These are phyloP conservation scores for Chrysotoxum bicinctum DNA, from an alignment of 2,888 invertebrate species.

Conservation along the genomic window DNA sequence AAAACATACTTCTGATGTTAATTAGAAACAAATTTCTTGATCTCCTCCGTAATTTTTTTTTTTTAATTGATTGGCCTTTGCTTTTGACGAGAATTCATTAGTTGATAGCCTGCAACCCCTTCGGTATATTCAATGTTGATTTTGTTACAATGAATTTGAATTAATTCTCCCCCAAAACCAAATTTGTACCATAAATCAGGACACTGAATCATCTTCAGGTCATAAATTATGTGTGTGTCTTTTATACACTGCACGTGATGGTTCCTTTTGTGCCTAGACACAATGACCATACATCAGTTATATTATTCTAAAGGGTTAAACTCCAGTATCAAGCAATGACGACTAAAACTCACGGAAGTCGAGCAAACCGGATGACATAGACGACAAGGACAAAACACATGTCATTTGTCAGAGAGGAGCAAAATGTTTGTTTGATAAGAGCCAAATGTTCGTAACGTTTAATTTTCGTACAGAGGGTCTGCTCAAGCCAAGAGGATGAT, in stretches of 20 bases:
- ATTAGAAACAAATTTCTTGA: too few species aligned
- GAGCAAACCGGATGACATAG: slow-evolving; percentile 52
- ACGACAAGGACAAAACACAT: slow-evolving; percentile 74
- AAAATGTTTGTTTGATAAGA: slow-evolving; percentile 52
- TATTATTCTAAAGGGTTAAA: slow-evolving; percentile 50
- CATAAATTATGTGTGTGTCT: slow-evolving; percentile 69
- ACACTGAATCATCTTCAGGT: slow-evolving; percentile 48
- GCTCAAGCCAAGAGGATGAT: slow-evolving; percentile 18
- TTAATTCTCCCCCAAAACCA: neutral
- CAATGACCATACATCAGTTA: slow-evolving; percentile 55
- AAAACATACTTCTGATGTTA: too few species aligned
- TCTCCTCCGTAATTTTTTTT: too few species aligned
- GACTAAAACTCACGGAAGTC: slow-evolving; percentile 7
- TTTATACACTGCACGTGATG: slow-evolving; percentile 55
- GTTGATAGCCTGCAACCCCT: too few species aligned
- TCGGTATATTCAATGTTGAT: neutral
- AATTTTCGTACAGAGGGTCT: slow-evolving; percentile 9
- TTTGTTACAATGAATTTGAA: slow-evolving; percentile 34
- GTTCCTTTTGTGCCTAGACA: slow-evolving; percentile 25
- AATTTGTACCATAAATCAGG: slow-evolving; percentile 49
- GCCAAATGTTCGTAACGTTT: slow-evolving; percentile 12
- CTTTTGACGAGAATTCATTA: neutral
- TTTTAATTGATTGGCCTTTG: neutral
- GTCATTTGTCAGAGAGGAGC: slow-evolving; percentile 73
- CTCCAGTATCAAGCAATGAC: slow-evolving; percentile 26